Evolutionary conservation across 1,140 invertebrate genomes (phyloP).

Genomic region (Penaeus chinensis): DNA sequence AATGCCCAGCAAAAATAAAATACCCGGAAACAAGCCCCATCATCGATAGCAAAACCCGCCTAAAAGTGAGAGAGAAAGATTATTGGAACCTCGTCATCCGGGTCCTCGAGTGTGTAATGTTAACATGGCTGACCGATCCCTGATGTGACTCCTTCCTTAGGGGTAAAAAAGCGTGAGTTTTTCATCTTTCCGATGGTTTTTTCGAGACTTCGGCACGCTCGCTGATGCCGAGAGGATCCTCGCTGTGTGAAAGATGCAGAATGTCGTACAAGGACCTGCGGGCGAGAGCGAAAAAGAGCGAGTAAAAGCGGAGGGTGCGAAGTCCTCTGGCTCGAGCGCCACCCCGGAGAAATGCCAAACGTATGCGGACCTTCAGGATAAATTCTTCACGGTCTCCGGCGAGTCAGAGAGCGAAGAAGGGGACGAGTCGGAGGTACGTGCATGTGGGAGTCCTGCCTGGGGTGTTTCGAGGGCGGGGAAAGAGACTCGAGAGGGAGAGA

Average conservation of each 20-base stretch:
- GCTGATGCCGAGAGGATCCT: slow-evolving; percentile 47
- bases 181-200: slow-evolving; percentile 49
- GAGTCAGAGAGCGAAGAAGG: slow-evolving; percentile 62
- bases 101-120: slow-evolving; percentile 42
- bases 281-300: slow-evolving; percentile 61
- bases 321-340: slow-evolving; percentile 4
- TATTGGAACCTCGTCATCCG: slow-evolving; percentile 41
- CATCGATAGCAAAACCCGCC: slow-evolving; percentile 31
- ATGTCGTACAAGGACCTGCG: slow-evolving; percentile 57
- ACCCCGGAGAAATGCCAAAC: slow-evolving; percentile 58
- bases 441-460: neutral
- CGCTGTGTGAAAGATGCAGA: slow-evolving; percentile 63
- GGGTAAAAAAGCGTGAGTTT: slow-evolving; percentile 6
- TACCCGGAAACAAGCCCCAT: neutral
- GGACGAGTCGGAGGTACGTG: slow-evolving; percentile 61
- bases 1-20: neutral
- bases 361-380: slow-evolving; percentile 62
- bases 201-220: slow-evolving; percentile 47
- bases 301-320: slow-evolving; percentile 49
- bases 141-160: slow-evolving; percentile 38
- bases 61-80: neutral
- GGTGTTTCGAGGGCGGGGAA: neutral
- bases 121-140: slow-evolving; percentile 54
- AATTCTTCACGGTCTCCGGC: slow-evolving; percentile 61
- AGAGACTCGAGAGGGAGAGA: too few relatives aligned